Percentiles rank a stretch among this genome's conserved stretches.
Conservation (phyloP, 2,888 invertebrate species). For the Melolontha melolontha region DNA sequence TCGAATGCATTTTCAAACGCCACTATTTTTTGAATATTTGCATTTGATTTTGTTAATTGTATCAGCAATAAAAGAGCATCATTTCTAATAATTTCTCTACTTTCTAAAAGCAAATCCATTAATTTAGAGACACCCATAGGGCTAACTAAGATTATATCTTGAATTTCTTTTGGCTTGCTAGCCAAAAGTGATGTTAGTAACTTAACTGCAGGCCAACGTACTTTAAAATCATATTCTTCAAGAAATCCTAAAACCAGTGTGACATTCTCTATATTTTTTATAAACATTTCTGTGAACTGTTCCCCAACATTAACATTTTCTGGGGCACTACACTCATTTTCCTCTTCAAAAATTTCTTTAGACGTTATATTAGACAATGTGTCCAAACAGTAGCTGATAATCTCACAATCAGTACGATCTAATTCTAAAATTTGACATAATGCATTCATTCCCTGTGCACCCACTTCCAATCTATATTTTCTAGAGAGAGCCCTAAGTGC, state of each 20-base stretch:
- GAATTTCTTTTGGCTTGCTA: conserved; percentile 88
- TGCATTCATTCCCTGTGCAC: conserved; percentile 91
- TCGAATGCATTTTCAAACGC: conserved; percentile 99
- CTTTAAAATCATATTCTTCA: conserved; percentile 96
- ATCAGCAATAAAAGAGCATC: conserved; percentile 92
- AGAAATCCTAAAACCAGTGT: conserved; percentile 83
- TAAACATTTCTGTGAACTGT: conserved; percentile 97
- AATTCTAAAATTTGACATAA: conserved; percentile 84
- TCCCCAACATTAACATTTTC: conserved; percentile 79
- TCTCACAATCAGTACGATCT: conserved; percentile 92
- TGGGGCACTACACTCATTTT: conserved; percentile 68
- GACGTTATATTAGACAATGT: conserved; percentile 92
- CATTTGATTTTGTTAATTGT: conserved; percentile 93
- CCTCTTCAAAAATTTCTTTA: conserved; percentile 84
- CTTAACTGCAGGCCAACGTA: conserved; percentile 90
- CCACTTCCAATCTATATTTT: conserved; percentile 96
- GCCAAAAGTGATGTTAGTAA: conserved; percentile 88
- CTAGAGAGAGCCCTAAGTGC: conserved; percentile 91
- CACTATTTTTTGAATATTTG: conserved; percentile 98
- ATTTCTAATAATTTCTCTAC: conserved; percentile 94
- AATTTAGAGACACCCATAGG: conserved; percentile 98
- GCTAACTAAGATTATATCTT: conserved; percentile 87
- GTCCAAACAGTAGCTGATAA: conserved; percentile 91
- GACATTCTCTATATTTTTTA: conserved; percentile 89
- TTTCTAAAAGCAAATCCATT: conserved; percentile 95